Evolutionary conservation across 2,797 vertebrate genomes (phyloP).

Genomic region (Vireo griseus): DNA sequence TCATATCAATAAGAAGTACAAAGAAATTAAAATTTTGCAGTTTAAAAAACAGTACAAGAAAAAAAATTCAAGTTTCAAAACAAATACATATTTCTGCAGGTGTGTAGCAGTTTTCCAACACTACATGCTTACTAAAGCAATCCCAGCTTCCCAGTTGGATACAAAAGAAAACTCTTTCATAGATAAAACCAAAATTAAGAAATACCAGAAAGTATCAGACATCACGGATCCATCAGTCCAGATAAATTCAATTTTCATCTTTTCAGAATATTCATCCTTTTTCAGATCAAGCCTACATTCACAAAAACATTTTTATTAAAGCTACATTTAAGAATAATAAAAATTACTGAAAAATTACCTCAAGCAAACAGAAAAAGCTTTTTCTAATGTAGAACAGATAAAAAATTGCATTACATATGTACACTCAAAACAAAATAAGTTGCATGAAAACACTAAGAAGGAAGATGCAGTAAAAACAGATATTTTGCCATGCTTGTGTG

Average conservation of each 20-base stretch:
- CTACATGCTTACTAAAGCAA: background rate
- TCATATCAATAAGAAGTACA: background rate
- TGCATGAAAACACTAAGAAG: background rate
- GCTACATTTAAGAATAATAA: background rate
- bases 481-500: background rate
- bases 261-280: background rate
- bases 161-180: background rate
- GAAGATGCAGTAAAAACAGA: background rate
- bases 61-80: background rate
- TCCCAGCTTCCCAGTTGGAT: background rate
- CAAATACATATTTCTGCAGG: background rate
- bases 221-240: background rate
- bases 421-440: background rate
- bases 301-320: background rate
- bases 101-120: background rate
- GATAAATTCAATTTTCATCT: background rate
- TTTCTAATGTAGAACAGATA: background rate
- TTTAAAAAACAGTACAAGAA: background rate
- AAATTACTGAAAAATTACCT: background rate
- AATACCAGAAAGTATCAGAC: background rate
- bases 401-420: background rate
- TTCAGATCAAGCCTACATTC: background rate
- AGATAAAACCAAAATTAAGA: background rate
- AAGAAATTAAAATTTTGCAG: background rate
- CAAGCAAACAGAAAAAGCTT: fast-evolving